Evolutionary conservation across 2,113 vertebrate genomes (phyloP).

Genomic region (Oreocharis arfaki): DNA sequence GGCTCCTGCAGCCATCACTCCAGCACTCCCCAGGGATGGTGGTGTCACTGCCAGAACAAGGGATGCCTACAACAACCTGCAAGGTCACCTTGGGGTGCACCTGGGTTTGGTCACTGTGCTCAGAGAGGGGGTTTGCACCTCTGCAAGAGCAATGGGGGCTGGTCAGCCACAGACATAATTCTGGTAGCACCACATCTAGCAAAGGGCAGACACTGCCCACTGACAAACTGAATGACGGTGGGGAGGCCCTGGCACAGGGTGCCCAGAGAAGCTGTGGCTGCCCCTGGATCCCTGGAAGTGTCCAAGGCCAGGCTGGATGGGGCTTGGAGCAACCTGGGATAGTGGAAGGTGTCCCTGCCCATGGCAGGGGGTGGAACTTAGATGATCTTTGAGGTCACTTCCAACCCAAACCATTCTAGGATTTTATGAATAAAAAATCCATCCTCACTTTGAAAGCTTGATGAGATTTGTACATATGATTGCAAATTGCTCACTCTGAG

Average conservation of each 20-base stretch:
- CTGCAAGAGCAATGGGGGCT: neutral
- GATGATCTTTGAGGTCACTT: neutral
- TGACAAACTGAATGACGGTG: neutral
- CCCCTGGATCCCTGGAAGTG: neutral
- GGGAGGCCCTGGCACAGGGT: neutral
- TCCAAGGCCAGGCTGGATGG: fast-evolving
- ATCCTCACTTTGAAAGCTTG: neutral
- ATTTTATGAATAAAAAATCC: neutral
- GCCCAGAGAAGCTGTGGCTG: neutral
- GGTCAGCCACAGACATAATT: neutral
- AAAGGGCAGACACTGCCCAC: neutral
- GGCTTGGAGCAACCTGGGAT: neutral
- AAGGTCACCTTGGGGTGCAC: neutral
- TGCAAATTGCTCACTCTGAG: neutral
- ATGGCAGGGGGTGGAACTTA: neutral
- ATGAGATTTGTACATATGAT: neutral
- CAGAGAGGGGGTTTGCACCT: neutral
- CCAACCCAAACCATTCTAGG: neutral
- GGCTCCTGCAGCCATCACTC: neutral
- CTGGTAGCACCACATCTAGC: no score
- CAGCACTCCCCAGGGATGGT: neutral
- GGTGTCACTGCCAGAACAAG: neutral
- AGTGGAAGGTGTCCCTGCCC: neutral
- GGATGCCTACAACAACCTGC: neutral
- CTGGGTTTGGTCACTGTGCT: neutral